Conservation (phyloP, 2,113 vertebrate genomes). For the Pterocles burchelli region DNA sequence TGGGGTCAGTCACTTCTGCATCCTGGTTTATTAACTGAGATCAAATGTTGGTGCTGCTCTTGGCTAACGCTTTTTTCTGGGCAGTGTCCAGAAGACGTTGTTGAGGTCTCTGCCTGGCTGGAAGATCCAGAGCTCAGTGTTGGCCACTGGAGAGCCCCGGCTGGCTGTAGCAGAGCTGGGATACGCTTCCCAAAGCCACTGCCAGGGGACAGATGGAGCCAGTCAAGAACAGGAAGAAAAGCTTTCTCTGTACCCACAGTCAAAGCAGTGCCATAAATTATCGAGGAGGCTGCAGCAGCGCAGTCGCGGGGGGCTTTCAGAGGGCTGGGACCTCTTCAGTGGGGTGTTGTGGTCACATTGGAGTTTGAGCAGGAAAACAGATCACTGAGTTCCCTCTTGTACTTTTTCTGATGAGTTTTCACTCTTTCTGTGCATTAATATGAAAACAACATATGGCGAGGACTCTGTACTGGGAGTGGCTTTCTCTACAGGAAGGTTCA, state of each 20-base stretch:
- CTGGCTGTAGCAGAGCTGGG: background rate
- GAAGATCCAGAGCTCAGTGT: background rate
- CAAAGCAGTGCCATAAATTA: background rate
- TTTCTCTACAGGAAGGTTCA: rapidly evolving
- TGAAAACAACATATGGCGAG: rapidly evolving
- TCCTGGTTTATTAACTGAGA: background rate
- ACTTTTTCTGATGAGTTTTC: background rate
- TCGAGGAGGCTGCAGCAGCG: background rate
- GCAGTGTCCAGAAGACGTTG: background rate
- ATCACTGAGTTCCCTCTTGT: background rate
- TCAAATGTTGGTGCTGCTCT: background rate
- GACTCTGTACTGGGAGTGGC: rapidly evolving
- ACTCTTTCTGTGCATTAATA: rapidly evolving
- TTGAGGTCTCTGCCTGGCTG: background rate
- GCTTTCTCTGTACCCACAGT: background rate
- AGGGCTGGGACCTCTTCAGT: background rate
- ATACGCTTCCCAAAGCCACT: rapidly evolving
- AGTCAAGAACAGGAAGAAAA: background rate
- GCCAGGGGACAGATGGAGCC: rapidly evolving
- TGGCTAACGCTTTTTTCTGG: background rate
- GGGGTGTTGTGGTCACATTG: rapidly evolving
- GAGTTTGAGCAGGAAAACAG: background rate
- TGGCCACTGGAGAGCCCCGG: background rate
- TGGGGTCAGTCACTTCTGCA: no score
- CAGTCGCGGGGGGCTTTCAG: background rate